Base-by-base conservation (phyloP, 2,888 invertebrate genomes). In the Enoplolaimus lenunculus region DNA sequence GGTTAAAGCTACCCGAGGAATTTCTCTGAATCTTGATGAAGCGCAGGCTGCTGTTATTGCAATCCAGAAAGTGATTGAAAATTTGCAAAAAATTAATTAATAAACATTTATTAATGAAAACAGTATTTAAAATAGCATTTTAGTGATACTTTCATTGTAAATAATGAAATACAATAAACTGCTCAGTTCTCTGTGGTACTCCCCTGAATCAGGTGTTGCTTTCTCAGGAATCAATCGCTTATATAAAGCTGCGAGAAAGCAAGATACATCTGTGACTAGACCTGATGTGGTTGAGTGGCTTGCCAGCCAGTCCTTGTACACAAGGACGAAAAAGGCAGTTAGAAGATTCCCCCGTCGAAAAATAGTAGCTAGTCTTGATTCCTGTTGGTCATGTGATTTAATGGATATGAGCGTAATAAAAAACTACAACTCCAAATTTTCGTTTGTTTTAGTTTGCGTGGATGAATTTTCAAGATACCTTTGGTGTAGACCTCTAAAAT, bases 401-500 rank as follows among this genome's bases (percentile, higher is more conserved):
- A 31, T 31, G 29, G 64, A 62, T n/a, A 62, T 62, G n/a, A 30
- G 30, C 16, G 33, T 28, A 7, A 7, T 62, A 28, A 62, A 31
- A 30, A 7, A n/a, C 28, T 62, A 16, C 64, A 62, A 62, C 33
- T 30, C 30, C 7, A 13, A 13, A 7, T 30, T 62, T 28, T 30
- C 29, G 33, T 62, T 13, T 62, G 16, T 62, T 16, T 28, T 62
- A 30, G 64, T 62, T 31, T 28, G 29, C 29, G 64, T 62, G 7
- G 64, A 62, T 62, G 7, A 62, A n/a, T 66, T 66, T 66, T 66
- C 26, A 3, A 7, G 67, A 31, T 66, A 29, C 34, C 16, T 21
- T n/a, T 29, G 26, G 67, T 21, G n/a, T n/a, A n/a, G 34, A 66
- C 30, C 67, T n/a, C n/a, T 66, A 34, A 66, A 66, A 31, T 30